Evolutionary conservation across 2,888 invertebrate species (phyloP), one percentile per base, ranked within the genome.

Genomic region (Drosophila austrosaltans): DNA sequence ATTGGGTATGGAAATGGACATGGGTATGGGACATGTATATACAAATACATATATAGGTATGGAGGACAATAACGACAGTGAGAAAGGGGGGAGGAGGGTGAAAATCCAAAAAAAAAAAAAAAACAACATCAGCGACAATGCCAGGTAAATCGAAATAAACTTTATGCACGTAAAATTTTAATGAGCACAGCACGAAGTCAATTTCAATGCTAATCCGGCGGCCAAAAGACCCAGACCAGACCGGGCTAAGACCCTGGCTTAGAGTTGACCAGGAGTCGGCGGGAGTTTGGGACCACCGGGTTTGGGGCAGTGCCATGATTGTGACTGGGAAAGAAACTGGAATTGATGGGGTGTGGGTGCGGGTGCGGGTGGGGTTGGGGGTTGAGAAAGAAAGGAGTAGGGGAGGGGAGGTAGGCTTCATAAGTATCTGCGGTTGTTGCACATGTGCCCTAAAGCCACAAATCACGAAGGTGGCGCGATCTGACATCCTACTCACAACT

Each of bases 141-240:
- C 30, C 58, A 72, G 60, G 66, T 74, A 87, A 88, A 88, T 83
- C 84, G 89, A 85, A 87, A 87, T 84, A 78, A 81, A 89, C 80
- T 89, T 85, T 85, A 84, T 84, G 84, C 85, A 85, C 89, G 85
- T 85, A 89, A 89, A 85, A 89, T 89, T 85, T 89, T 85, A 85
- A 85, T 85, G 85, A 85, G 85, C 89, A 75, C 89, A 84, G 85
- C 85, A 85, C 85, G 85, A 85, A 85, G 87, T 87, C 85, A 85
- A 85, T 85, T 85, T 85, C 85, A 85, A 89, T 85, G 85, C 85
- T 89, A 85, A 85, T 89, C 89, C 85, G 85, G 78, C 80, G 84
- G 78, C 82, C 78, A 88, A 71, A 75, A 71, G 66, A 66, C 70
- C 73, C 69, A 56, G 62, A 67, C 57, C 53, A 54, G 48, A 40